A percentile compares a stretch with the other conserved stretches of the same genome.
Conservation (phyloP, 2,113 vertebrate genomes). For the Oplegnathus fasciatus region DNA sequence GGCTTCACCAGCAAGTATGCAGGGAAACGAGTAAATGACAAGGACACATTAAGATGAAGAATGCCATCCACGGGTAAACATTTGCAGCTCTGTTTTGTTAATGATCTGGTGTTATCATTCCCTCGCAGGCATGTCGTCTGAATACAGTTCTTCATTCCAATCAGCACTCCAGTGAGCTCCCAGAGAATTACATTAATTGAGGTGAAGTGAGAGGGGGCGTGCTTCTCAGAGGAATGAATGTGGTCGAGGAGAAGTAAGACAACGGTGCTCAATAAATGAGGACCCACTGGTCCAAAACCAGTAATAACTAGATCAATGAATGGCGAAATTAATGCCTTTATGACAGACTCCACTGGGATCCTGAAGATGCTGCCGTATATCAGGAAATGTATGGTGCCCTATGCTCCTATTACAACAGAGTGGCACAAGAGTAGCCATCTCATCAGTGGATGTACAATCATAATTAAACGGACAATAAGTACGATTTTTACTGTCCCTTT, state of each 20-base stretch:
- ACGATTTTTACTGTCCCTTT: neutral
- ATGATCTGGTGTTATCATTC: constrained; percentile 77
- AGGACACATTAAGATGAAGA: constrained; percentile 66
- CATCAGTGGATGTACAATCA: constrained; percentile 20
- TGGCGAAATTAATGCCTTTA: constrained; percentile 54
- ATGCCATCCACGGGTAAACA: constrained; percentile 61
- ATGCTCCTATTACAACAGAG: constrained; percentile 13
- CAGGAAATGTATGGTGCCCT: constrained; percentile 12
- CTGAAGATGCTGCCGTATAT: constrained; percentile 31
- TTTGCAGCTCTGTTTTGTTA: constrained; percentile 66
- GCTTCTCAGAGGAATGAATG: constrained; percentile 55
- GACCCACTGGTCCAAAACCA: constrained; percentile 55
- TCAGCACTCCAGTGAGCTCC: constrained; percentile 61
- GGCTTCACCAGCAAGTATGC: constrained; percentile 31
- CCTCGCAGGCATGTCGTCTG: constrained; percentile 66
- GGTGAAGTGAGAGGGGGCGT: constrained; percentile 58
- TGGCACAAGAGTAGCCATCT: neutral
- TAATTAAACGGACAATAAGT: constrained; percentile 14
- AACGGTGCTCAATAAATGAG: constrained; percentile 52
- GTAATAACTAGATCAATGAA: constrained; percentile 68
- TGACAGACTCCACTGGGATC: constrained; percentile 48
- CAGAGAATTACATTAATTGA: constrained; percentile 75
- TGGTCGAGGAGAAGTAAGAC: constrained; percentile 50
- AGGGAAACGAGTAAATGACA: constrained; percentile 27
- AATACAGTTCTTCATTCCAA: constrained; percentile 68